Evolutionary conservation across 2,113 vertebrate genomes (phyloP).

Genomic region (Rhombomys opimus): DNA sequence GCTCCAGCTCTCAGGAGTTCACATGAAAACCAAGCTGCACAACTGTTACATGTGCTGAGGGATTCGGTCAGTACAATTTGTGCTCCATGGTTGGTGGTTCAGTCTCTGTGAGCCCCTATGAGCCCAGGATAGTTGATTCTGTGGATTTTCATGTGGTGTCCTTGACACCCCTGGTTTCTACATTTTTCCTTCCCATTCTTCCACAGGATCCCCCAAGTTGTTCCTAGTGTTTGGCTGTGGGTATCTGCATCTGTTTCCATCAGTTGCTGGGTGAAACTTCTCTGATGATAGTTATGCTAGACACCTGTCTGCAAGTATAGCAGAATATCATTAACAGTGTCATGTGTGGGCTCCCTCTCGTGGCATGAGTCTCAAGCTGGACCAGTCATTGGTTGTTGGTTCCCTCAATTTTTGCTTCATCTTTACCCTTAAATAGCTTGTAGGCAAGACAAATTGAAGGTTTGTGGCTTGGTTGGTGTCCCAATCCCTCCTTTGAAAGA

Average conservation of each 20-base stretch:
- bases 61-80: too few relatives aligned
- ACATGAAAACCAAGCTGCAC: too few relatives aligned
- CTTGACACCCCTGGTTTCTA: not conserved
- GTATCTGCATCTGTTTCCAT: too few relatives aligned
- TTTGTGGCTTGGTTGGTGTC: not conserved
- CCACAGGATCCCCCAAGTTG: not conserved
- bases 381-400: not conserved
- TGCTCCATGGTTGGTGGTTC: not conserved
- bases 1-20: too few relatives aligned
- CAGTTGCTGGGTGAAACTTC: too few relatives aligned
- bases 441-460: not conserved
- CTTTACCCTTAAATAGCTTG: not conserved
- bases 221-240: not conserved
- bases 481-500: not conserved
- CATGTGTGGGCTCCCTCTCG: not conserved
- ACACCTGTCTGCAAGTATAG: too few relatives aligned
- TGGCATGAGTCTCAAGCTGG: not conserved
- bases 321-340: not conserved
- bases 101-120: not conserved
- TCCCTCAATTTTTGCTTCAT: not conserved
- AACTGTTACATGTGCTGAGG: too few relatives aligned
- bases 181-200: not conserved
- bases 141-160: not conserved
- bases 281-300: too few relatives aligned
- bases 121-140: not conserved